phyloP scores from a whole-genome alignment of 1,140 invertebrate species.

The Laodelphax striatellus region DNA sequence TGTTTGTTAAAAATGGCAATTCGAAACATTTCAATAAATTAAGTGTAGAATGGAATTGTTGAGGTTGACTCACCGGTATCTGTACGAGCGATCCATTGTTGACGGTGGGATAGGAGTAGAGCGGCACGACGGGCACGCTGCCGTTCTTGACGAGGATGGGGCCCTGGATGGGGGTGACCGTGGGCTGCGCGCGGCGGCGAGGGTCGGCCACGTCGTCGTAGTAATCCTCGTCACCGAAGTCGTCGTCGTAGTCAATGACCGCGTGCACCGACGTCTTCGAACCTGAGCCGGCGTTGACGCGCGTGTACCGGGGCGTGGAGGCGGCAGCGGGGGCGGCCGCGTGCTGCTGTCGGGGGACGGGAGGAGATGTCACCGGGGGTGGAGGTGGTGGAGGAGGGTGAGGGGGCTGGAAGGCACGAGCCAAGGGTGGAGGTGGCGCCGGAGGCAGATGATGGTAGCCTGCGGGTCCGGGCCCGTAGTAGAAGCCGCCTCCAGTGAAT shows the following conservation, averaged over 20 bases:
- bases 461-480: not conserved
- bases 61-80: slow-evolving; percentile 63
- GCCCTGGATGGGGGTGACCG: slow-evolving; percentile 66
- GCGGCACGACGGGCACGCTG: slow-evolving; percentile 68
- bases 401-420: slow-evolving; percentile 7
- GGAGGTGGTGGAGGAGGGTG: slow-evolving; percentile 2
- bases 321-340: not conserved
- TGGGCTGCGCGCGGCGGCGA: slow-evolving; percentile 22
- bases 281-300: slow-evolving; percentile 28
- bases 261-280: slow-evolving; percentile 55
- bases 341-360: not conserved
- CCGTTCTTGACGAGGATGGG: slow-evolving; percentile 69
- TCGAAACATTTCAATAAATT: too few species aligned
- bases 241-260: slow-evolving; percentile 51
- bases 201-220: slow-evolving; percentile 33
- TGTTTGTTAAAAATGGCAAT: too few species aligned
- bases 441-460: not conserved
- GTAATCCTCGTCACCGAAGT: slow-evolving; percentile 40
- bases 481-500: too few species aligned
- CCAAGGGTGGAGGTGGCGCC: slow-evolving; percentile 3
- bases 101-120: slow-evolving; percentile 66
- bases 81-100: slow-evolving; percentile 75
- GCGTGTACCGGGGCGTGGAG: slow-evolving; percentile 13
- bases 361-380: not conserved
- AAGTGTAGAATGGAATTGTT: too few species aligned